A percentile compares a stretch with the other conserved stretches of the same genome.
These are phyloP conservation scores for Chrysopa pallens DNA, from an alignment of 1,140 invertebrate genomes.

Conservation along the genomic window DNA sequence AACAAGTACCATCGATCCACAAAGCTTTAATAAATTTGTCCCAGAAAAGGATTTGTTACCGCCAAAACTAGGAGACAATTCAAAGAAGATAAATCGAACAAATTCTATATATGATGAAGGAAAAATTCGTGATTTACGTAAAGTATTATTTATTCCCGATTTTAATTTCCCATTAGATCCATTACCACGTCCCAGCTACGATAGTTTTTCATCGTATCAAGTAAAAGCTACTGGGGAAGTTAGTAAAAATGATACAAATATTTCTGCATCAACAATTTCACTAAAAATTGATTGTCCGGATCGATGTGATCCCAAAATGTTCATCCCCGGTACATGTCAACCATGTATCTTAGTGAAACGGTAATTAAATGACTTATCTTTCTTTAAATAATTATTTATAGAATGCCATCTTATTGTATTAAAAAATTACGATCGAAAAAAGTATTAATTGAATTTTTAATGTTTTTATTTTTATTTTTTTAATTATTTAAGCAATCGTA, in stretches of 20 bases:
- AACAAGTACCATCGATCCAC: slow-evolving; percentile 1
- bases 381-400: no score
- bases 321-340: not conserved
- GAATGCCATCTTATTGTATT: no score
- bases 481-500: no score
- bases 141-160: slow-evolving; percentile 18
- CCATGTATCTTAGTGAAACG: not conserved
- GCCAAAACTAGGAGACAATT: not conserved
- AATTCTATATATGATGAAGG: not conserved
- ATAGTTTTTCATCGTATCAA: slow-evolving; percentile 16
- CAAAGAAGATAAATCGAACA: not conserved
- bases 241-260: not conserved
- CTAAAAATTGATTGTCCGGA: not conserved
- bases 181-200: slow-evolving; percentile 13
- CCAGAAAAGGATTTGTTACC: not conserved
- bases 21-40: slow-evolving; percentile 1
- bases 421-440: no score
- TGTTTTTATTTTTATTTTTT: no score
- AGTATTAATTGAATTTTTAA: no score
- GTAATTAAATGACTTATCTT: not conserved
- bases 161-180: slow-evolving; percentile 20
- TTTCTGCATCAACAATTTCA: not conserved
- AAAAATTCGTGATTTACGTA: slow-evolving; percentile 9
- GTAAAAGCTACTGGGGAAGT: slow-evolving; percentile 5
- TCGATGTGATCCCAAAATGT: not conserved